Evolutionary conservation across 1,140 invertebrate genomes (phyloP).

Genomic region (Papilio helenus): DNA sequence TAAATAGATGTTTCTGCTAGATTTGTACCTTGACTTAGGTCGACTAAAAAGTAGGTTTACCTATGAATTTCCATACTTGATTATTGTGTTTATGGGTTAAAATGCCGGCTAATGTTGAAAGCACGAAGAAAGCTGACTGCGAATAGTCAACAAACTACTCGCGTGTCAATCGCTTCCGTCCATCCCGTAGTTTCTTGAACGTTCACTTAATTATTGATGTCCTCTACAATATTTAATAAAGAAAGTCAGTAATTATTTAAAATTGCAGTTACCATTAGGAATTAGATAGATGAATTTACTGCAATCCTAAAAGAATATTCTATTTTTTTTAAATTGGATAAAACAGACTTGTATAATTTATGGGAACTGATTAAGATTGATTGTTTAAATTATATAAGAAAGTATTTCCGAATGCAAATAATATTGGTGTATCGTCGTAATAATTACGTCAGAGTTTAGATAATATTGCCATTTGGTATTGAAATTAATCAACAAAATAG

Average conservation of each 20-base stretch:
- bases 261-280: neutral
- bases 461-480: neutral
- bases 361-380: neutral
- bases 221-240: neutral
- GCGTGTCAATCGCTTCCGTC: conserved; percentile 54
- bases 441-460: conserved; percentile 1
- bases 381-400: conserved; percentile 6
- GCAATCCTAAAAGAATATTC: neutral
- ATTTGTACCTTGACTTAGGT: neutral
- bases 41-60: neutral
- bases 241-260: neutral
- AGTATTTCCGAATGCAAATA: conserved; percentile 17
- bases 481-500: neutral
- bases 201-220: conserved; percentile 32
- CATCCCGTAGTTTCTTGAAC: conserved; percentile 61
- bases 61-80: neutral
- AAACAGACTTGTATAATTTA: neutral
- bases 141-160: conserved; percentile 72
- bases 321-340: neutral
- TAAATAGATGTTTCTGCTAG: neutral
- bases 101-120: conserved; percentile 56
- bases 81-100: neutral
- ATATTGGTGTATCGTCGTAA: neutral
- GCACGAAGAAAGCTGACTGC: conserved; percentile 73
- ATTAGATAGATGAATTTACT: neutral